Conservation (phyloP, 2,113 vertebrate species). For the Baryphthengus martii region DNA sequence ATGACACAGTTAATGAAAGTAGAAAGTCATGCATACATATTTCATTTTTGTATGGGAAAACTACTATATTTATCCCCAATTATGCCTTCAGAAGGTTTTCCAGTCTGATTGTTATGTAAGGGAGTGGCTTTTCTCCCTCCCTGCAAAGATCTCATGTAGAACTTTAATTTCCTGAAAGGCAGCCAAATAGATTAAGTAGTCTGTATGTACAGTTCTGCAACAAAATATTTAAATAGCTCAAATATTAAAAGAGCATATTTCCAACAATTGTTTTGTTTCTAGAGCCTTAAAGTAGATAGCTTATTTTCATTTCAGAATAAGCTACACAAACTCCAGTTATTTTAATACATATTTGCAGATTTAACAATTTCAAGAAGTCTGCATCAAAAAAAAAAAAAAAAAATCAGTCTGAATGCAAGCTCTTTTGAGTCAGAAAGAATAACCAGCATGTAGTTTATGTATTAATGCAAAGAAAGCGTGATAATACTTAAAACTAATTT, state of each 20-base stretch:
- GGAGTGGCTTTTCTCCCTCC: too few species aligned
- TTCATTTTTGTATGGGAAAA: not conserved
- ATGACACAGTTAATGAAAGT: not conserved
- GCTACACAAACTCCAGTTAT: not conserved
- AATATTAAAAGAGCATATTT: not conserved
- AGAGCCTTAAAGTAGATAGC: not conserved
- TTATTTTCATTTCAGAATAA: not conserved
- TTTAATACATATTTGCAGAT: not conserved
- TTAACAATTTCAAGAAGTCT: not conserved
- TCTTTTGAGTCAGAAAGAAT: not conserved
- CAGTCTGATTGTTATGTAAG: not conserved
- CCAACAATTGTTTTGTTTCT: not conserved
- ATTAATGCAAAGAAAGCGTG: not conserved
- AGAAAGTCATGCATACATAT: not conserved
- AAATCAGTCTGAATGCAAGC: not conserved
- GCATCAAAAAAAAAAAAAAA: not conserved
- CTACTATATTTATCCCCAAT: not conserved
- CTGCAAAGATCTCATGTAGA: not conserved
- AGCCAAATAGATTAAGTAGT: not conserved
- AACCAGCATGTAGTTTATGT: not conserved
- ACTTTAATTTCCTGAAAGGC: not conserved
- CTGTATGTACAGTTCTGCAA: not conserved
- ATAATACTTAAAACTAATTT: not conserved
- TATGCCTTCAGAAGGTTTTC: not conserved
- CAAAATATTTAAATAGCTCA: not conserved